These are phyloP conservation scores for Bucorvus abyssinicus DNA, from an alignment of 2,797 vertebrate genomes.

Conservation along the genomic window DNA sequence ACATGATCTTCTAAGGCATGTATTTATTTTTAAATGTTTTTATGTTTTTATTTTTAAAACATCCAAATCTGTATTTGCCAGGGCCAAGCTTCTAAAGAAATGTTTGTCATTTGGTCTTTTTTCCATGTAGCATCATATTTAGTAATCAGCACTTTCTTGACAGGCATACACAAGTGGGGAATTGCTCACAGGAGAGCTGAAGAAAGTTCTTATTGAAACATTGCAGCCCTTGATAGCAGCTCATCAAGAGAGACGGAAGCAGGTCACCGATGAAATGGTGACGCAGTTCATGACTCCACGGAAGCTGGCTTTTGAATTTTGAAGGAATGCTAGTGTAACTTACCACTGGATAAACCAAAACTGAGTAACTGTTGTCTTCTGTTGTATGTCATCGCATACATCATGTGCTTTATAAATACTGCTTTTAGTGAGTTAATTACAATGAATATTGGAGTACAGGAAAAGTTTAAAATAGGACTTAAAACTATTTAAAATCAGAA, in stretches of 20 bases:
- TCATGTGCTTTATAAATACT: conserved; percentile 41
- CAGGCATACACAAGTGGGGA: conserved; percentile 93
- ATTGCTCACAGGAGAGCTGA: conserved; percentile 92
- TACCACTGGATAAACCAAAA: background rate
- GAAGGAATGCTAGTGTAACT: conserved; percentile 33
- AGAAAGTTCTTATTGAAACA: conserved; percentile 90
- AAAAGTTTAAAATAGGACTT: background rate
- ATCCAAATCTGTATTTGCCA: background rate
- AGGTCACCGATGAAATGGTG: conserved; percentile 86
- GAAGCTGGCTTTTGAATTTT: conserved; percentile 85
- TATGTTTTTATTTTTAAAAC: background rate
- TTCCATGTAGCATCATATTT: background rate
- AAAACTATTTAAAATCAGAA: background rate
- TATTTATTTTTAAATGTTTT: background rate
- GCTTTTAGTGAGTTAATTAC: background rate
- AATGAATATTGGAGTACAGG: background rate
- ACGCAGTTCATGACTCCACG: conserved; percentile 92
- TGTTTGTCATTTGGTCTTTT: background rate
- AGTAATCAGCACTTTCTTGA: background rate
- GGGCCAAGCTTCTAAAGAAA: background rate
- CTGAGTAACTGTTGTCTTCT: background rate
- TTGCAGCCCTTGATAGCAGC: conserved; percentile 90
- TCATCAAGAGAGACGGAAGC: conserved; percentile 91
- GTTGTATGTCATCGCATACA: conserved; percentile 2
- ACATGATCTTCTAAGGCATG: background rate